Evolutionary conservation across 2,797 vertebrate species (phyloP).

Genomic region (Gouania willdenowi): DNA sequence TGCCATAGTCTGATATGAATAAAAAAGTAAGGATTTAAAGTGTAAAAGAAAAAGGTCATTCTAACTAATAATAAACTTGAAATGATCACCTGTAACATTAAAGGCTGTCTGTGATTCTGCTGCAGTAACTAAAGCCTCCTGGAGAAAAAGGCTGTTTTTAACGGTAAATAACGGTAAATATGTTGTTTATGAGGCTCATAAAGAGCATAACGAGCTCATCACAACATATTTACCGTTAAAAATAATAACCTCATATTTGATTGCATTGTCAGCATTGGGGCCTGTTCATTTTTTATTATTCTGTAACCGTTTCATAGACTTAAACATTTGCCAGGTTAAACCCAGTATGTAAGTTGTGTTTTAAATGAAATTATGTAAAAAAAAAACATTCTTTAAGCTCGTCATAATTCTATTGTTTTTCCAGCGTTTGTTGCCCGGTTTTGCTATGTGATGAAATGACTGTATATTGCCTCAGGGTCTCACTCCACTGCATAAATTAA

Average conservation of each 20-base stretch:
- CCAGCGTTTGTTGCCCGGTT: constrained; percentile 4
- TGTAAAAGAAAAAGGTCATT: too few species aligned
- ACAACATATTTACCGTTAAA: too few species aligned
- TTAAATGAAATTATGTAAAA: constrained; percentile 34
- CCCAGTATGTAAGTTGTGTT: constrained; percentile 7
- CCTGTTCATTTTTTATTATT: neutral
- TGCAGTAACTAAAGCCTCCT: too few species aligned
- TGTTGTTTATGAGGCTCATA: too few species aligned
- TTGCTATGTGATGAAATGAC: constrained; percentile 19
- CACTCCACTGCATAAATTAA: constrained; percentile 30
- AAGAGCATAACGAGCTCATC: too few species aligned
- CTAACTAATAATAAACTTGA: too few species aligned
- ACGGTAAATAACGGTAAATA: too few species aligned
- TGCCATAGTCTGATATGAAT: too few species aligned
- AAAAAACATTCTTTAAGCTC: constrained; percentile 11
- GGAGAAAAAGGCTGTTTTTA: too few species aligned
- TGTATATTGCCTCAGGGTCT: constrained; percentile 5
- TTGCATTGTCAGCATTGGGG: neutral
- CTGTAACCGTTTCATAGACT: constrained; percentile 4
- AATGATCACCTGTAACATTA: too few species aligned
- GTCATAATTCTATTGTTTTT: constrained; percentile 17
- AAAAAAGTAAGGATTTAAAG: too few species aligned
- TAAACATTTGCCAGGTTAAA: neutral
- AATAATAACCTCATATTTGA: neutral
- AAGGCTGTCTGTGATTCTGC: too few species aligned